These are phyloP conservation scores for Todiramphus chloris DNA, from an alignment of 2,113 vertebrate genomes.

Conservation along the genomic window DNA sequence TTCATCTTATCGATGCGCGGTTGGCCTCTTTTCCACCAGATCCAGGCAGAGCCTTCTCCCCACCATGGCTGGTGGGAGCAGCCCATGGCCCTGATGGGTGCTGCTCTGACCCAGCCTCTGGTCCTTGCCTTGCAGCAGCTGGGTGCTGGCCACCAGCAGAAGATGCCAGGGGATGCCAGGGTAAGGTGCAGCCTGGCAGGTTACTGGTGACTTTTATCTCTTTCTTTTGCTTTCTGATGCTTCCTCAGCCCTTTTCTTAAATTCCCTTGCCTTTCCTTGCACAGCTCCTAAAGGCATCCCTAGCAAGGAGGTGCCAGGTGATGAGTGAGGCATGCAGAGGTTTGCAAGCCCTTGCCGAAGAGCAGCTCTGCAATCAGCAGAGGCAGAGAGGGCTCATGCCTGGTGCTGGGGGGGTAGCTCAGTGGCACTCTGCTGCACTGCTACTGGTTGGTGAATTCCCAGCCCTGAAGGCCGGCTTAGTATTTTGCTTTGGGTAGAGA, in stretches of 20 bases:
- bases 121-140: background rate
- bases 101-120: background rate
- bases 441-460: background rate
- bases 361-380: background rate
- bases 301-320: background rate
- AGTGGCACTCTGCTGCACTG: background rate
- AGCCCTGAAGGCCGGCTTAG: background rate
- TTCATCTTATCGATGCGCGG: conserved; percentile 67
- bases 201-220: background rate
- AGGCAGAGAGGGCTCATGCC: background rate
- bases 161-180: background rate
- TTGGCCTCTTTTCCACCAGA: conserved; percentile 69
- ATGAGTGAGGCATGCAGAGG: background rate
- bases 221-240: background rate
- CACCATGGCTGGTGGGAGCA: background rate
- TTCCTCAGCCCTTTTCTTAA: background rate
- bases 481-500: background rate
- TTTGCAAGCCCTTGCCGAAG: background rate
- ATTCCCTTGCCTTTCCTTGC: background rate
- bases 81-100: background rate
- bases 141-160: background rate
- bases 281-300: background rate
- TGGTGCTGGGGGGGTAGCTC: background rate
- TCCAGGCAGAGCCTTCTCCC: background rate
- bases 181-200: background rate